Evolutionary conservation across 2,888 invertebrate species (phyloP), one percentile per base, ranked within the genome.

Genomic region (Nematopogon swammerdamellus): DNA sequence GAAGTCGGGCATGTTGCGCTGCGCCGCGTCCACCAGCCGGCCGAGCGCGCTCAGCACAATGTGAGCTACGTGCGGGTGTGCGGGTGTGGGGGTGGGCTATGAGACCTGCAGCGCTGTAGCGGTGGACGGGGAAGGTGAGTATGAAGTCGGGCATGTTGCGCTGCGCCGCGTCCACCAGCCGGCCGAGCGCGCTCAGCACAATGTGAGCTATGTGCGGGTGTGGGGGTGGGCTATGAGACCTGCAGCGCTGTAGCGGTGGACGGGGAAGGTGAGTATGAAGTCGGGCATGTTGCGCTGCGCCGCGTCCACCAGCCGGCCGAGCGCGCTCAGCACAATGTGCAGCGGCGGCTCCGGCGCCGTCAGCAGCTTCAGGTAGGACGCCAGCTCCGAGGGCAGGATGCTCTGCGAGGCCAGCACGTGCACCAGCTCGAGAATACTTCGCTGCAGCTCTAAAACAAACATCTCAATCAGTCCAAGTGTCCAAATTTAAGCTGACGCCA

Each of bases 371-470:
- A 88, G 72, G 60, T 85, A 84, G 14, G 77, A 70, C 5, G 82
- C 74, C 52, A 88, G 66, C 59, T 85, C 85, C 6, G 66, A 57
- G 1, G 83, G 65, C 47, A 73, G 72, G 50, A 85, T 72, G 52
- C 81, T 75, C 55, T 80, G 80, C 10, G 74, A 71, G 1, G 82
- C 83, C 55, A 85, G 61, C 50, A 80, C 68, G 55, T 67, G 63
- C 49, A 88, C 77, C 47, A 89, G 74, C 62, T 88, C 86, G 44
- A 89, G 64, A 48, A 87, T 76, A 46, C 85, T 83, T 57, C 82
- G 79, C 56, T 87, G 88, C 16, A 89, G 67, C 52, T 88, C 88
- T 86, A n/a, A n/a, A n/a, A n/a, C n/a, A n/a, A 64, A 48, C 59
- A 62, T 25, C 25, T 4, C 25, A 25, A 6, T 25, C 4, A 4